Evolutionary conservation across 2,113 vertebrate species (phyloP), one percentile per base, ranked within the genome.

Genomic region (Chinchilla lanigera): DNA sequence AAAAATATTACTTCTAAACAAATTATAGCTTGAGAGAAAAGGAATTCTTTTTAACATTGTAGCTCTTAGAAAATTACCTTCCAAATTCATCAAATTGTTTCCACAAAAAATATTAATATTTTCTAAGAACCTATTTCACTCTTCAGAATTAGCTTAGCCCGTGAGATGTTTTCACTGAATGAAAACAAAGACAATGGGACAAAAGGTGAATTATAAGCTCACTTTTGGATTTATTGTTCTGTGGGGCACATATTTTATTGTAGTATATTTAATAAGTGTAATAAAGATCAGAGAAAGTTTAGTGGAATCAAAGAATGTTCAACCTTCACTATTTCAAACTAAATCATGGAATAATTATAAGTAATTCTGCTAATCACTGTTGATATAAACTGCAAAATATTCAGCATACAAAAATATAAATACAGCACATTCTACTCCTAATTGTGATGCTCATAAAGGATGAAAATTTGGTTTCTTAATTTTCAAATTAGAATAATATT

Each of bases 201-300:
- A 88, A 50, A 92, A 84, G 26, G 26, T 87, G 77, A 83, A 91
- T 58, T 90, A 58, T 58, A 65, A 90, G 38, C 73, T 96, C 7
- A 77, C 7, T 83, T 60, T 1, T 22, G 88, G 56, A 17, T 7
- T 80, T 24, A 86, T 9, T 67, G 14, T 60, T 94, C 38, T 78
- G 35, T 65, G 30, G 20, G 56, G 65, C 5, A 86, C 13, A 60
- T 22, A 3, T 28, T 73, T 58, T 73, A 10, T 20, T 75, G 17
- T 22, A 85, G 6, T 67, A n/a, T 93, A 54, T 54, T 90, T 86
- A 75, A 26, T 5, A 91, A 83, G 60, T 28, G 9, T 1, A 47
- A 41, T 41, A 82, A 88, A 84, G 17, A 4, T 6, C 50, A n/a
- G 13, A 81, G 20, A 95, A 92, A 91, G 6, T 8, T 28, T 56